Conservation (phyloP, 2,888 invertebrate species). For the Trachelus tabidus region DNA sequence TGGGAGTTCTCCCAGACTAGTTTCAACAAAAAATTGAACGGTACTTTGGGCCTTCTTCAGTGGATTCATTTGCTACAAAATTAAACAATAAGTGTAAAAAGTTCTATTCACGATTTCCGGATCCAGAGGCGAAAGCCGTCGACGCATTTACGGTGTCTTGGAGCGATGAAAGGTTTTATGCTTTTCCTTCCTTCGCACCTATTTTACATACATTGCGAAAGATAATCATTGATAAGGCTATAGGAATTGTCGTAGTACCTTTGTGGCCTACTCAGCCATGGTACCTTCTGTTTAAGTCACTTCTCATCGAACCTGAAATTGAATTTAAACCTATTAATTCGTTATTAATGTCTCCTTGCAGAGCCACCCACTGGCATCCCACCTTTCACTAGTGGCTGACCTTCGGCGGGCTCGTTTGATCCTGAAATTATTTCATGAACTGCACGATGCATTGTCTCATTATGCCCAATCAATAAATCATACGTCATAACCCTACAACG, state of each 20-base stretch:
- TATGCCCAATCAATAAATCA: too few relatives aligned
- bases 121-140: constrained; percentile 13
- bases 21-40: constrained; percentile 5
- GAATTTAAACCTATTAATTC: constrained; percentile 22
- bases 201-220: constrained; percentile 17
- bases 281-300: constrained; percentile 18
- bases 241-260: constrained; percentile 23
- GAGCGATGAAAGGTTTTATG: constrained; percentile 23
- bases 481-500: too few relatives aligned
- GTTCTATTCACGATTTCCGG: constrained; percentile 1
- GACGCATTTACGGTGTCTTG: constrained; percentile 29
- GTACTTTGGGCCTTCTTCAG: neutral
- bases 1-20: constrained; percentile 16
- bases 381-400: constrained; percentile 31
- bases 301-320: constrained; percentile 2
- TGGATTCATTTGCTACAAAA: constrained; percentile 5
- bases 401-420: constrained; percentile 10
- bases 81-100: neutral
- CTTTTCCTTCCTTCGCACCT: constrained; percentile 25
- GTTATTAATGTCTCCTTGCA: constrained; percentile 28
- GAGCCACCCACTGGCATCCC: constrained; percentile 27
- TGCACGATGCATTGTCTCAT: too few relatives aligned
- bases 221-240: constrained; percentile 18
- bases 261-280: constrained; percentile 27
- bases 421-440: too few relatives aligned